These are phyloP conservation scores for Pomatostomus ruficeps DNA, from an alignment of 2,113 vertebrate species.

Conservation along the genomic window DNA sequence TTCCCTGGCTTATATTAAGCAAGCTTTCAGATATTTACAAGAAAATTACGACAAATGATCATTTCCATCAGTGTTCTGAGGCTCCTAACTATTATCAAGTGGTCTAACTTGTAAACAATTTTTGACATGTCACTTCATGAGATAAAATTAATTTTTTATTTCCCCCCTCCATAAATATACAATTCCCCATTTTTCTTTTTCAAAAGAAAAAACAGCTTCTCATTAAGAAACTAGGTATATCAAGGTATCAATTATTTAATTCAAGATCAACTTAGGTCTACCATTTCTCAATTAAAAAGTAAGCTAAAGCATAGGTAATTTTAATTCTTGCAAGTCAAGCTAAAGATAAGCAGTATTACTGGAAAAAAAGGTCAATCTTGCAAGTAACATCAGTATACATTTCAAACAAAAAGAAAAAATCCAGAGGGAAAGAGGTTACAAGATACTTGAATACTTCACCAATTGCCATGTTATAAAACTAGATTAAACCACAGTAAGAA, in stretches of 20 bases:
- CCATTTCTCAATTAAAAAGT: background rate
- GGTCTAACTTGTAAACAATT: background rate
- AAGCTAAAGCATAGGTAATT: background rate
- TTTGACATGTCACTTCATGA: background rate
- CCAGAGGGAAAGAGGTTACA: background rate
- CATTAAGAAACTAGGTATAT: background rate
- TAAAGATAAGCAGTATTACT: background rate
- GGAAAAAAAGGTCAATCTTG: background rate
- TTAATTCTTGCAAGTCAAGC: background rate
- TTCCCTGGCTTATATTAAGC: background rate
- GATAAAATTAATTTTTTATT: background rate
- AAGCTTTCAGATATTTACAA: background rate
- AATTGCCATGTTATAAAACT: background rate
- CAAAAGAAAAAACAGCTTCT: background rate
- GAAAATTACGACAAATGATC: background rate
- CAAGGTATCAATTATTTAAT: background rate
- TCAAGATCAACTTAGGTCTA: background rate
- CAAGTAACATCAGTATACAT: background rate
- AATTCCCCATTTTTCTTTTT: background rate
- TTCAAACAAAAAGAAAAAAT: background rate
- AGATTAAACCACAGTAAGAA: background rate
- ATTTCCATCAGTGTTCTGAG: background rate
- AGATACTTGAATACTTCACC: background rate
- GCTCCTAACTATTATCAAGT: background rate
- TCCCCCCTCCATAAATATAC: background rate